These are phyloP conservation scores for Drosophila trichaetosa DNA, from an alignment of 2,888 invertebrate species.

Conservation along the genomic window DNA sequence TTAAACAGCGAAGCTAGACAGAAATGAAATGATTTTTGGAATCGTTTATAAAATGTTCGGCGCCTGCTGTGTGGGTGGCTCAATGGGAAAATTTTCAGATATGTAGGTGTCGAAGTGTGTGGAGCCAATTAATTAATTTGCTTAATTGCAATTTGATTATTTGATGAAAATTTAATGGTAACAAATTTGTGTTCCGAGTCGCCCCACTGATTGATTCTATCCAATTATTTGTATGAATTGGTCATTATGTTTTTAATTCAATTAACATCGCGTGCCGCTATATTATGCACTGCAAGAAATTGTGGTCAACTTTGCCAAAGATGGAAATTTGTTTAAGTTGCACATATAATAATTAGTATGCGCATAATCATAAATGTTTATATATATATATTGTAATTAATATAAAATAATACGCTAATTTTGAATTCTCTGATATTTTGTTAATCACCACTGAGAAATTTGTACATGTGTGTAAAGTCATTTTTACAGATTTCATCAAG, in stretches of 20 bases:
- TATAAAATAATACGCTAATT: background rate
- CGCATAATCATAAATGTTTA: background rate
- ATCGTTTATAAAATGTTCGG: constrained; percentile 77
- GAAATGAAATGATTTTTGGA: constrained; percentile 75
- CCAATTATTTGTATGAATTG: constrained; percentile 38
- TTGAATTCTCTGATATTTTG: background rate
- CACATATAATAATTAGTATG: background rate
- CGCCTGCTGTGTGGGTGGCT: constrained; percentile 19
- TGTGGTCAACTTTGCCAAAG: background rate
- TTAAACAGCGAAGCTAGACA: constrained; percentile 47
- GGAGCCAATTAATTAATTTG: constrained; percentile 53
- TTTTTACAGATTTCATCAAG: background rate
- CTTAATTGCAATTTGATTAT: constrained; percentile 36
- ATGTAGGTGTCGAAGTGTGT: constrained; percentile 13
- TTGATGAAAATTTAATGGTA: constrained; percentile 44
- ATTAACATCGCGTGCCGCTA: constrained; percentile 31
- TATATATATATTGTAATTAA: background rate
- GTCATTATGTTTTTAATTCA: constrained; percentile 35
- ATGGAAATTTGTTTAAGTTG: background rate
- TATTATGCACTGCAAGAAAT: constrained; percentile 51
- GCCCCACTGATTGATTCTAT: constrained; percentile 58
- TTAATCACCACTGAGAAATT: background rate
- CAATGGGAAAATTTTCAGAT: constrained; percentile 2
- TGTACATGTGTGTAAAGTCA: background rate
- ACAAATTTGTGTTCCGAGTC: constrained; percentile 24